Evolutionary conservation across 2,888 invertebrate species (phyloP), one percentile per base, ranked within the genome.

Genomic region (Drosophila parthenogenetica): DNA sequence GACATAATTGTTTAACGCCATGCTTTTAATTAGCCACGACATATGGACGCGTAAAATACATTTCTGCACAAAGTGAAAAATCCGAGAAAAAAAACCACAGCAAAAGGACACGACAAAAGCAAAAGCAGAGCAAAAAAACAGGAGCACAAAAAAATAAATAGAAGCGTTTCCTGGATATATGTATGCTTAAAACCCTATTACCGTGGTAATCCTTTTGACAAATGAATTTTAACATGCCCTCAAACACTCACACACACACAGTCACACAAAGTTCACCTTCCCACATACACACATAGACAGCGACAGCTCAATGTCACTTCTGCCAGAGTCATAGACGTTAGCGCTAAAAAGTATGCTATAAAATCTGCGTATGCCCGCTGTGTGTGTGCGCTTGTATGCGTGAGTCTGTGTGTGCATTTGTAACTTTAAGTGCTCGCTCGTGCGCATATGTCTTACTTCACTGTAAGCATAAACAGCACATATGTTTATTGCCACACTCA

Each of bases 131-230:
- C 29, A 29, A 53, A 63, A 53, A 64, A 72, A 64, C 51, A 73
- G 46, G 25, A 42, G 46, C 25, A 43, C 62, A 39, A 45, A 45
- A 64, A 39, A 50, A 39, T 64, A 73, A 71, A 60, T 66, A 70
- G 73, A 69, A 72, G 69, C 80, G 66, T 82, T 73, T 79, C 71
- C 84, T 42, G 61, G 61, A 73, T 64, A 64, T 64, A 57, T 29
- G 29, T 29, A 29, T 81, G 79, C 77, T 87, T 84, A 87, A 87
- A 86, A 73, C 89, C 87, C 84, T 86, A 86, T 86, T 86, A 86
- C 89, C 76, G 73, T 87, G 87, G 89, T 89, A 89, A 86, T 89
- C 86, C 87, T 73, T 86, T 89, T 86, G 89, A 86, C 86, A 86
- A 86, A 89, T 86, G 87, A 86, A 87, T 87, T 86, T 86, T 81